These are phyloP conservation scores for Labia minor DNA, from an alignment of 2,888 invertebrate genomes.

Conservation along the genomic window DNA sequence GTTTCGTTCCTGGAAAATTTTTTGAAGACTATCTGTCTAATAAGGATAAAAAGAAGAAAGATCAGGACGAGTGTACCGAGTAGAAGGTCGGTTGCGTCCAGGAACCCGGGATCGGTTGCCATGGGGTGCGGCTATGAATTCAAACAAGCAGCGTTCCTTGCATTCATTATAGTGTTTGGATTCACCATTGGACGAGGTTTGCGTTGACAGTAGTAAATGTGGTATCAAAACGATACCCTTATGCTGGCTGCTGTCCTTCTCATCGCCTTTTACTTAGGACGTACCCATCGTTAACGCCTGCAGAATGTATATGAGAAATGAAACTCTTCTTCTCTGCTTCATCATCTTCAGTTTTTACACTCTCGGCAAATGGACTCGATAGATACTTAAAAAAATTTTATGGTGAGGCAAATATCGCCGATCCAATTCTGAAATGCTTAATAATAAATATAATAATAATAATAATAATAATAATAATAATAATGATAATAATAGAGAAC, in stretches of 20 bases:
- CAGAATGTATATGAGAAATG: background rate
- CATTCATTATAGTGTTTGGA: background rate
- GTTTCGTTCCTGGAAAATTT: background rate
- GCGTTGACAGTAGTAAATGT: background rate
- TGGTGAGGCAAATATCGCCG: no score
- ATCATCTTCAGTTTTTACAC: background rate
- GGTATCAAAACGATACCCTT: background rate
- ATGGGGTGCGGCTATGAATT: background rate
- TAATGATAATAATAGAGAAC: no score
- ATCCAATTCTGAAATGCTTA: no score
- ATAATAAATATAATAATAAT: no score
- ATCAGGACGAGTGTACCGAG: no score
- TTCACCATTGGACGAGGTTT: background rate
- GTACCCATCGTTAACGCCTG: slow-evolving; percentile 1
- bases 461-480: no score
- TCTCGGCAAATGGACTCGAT: background rate
- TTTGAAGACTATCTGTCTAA: background rate
- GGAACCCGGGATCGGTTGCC: no score
- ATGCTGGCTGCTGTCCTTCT: background rate
- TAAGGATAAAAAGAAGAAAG: no score
- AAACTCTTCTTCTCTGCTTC: background rate
- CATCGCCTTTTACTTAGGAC: background rate
- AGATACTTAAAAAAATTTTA: no score
- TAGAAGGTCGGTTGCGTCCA: no score
- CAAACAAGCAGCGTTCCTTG: background rate